These are phyloP conservation scores for Rhingia campestris DNA, from an alignment of 2,888 invertebrate genomes.

Conservation along the genomic window DNA sequence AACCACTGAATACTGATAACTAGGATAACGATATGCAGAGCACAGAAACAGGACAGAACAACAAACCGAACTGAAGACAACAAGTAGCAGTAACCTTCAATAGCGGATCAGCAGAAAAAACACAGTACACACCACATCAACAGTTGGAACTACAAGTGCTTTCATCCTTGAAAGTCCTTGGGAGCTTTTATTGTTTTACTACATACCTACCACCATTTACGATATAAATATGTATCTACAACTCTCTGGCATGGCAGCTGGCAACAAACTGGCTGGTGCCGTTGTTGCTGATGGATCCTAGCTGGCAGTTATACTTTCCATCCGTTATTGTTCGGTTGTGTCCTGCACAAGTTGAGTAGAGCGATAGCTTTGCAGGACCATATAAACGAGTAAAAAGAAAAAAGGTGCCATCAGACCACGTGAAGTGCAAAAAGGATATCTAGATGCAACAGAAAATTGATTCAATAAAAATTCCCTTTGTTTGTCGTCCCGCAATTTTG, in stretches of 20 bases:
- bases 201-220: slow-evolving; percentile 20
- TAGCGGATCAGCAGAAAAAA: slow-evolving; percentile 8
- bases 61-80: slow-evolving; percentile 42
- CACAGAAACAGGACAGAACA: not conserved
- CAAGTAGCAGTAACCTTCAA: slow-evolving; percentile 72
- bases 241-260: not conserved
- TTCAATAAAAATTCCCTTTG: slow-evolving; percentile 31
- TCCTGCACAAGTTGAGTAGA: not conserved
- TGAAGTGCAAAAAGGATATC: too few relatives aligned
- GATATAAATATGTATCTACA: not conserved
- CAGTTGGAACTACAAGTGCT: slow-evolving; percentile 67
- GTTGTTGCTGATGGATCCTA: slow-evolving; percentile 32
- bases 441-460: slow-evolving; percentile 29
- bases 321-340: slow-evolving; percentile 48
- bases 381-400: not conserved
- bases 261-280: slow-evolving; percentile 16
- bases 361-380: slow-evolving; percentile 29
- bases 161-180: slow-evolving; percentile 71
- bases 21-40: slow-evolving; percentile 32
- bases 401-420: not conserved
- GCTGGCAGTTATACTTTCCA: slow-evolving; percentile 61
- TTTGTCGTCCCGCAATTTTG: slow-evolving; percentile 17
- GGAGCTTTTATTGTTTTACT: slow-evolving; percentile 42
- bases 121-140: slow-evolving; percentile 55
- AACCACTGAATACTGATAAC: slow-evolving; percentile 1